Evolutionary conservation across 2,888 invertebrate species (phyloP), one percentile per base, ranked within the genome.

Genomic region (Brachypalpus laphriformis): DNA sequence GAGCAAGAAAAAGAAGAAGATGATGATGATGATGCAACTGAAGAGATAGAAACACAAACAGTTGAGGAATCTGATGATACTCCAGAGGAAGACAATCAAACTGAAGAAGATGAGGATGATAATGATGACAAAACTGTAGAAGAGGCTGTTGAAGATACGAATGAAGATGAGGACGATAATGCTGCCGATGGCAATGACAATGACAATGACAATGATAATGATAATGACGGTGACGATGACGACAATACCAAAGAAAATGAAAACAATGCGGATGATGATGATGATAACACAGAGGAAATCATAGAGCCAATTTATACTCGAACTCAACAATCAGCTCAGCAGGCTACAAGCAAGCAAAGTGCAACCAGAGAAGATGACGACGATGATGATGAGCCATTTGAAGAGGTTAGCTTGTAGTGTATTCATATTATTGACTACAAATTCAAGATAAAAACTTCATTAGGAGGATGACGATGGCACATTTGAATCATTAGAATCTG

Each of bases 331-430:
- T 85, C 87, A 75, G 54, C 88, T 76, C 74, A 88, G 80, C 59
- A 74, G 49, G 57, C 86, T 72, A 86, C 88, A 40, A 77, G 40
- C 76, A 42, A 47, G 9, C 82, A 63, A 25, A 82, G 76, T 20
- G 47, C 65, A 16, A 28, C 61, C 18, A 72, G 72, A 45, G 72
- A 89, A 20, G 87, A 89, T 61, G 87, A 88, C 20, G 85, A 87
- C 34, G 88, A 89, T 37, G 88, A 89, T 14, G 88, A 89, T 45
- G 89, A 89, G 89, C 93, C 93, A 49, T 93, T 93, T 87, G 90
- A 91, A 78, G 93, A 94, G 92, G 93, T 93, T 25, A 25, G 2
- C 5, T 34, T 9, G 70, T 25, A 65, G 1, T 31, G 5, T 31
- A 37, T 18, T 54, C 34, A 4, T 2, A 16, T 25, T 42, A n/a